Evolutionary conservation across 1,140 invertebrate genomes (phyloP).

Genomic region (Papilio glaucus): DNA sequence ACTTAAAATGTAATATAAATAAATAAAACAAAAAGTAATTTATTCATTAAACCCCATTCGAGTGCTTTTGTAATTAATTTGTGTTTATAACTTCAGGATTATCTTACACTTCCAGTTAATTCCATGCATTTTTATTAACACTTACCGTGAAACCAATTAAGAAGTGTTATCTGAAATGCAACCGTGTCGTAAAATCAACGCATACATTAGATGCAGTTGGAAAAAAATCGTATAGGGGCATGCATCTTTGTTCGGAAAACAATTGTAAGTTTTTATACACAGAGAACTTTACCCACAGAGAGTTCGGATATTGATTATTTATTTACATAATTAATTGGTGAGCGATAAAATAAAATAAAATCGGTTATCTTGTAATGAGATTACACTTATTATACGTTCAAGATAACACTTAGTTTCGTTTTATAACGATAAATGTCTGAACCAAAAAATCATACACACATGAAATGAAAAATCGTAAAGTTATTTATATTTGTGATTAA

Average conservation of each 20-base stretch:
- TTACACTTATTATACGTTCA: too few relatives aligned
- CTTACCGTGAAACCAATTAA: constrained; percentile 30
- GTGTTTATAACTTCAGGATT: background rate
- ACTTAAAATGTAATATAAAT: background rate
- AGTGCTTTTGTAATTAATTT: constrained; percentile 21
- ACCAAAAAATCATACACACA: too few relatives aligned
- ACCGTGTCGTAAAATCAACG: constrained; percentile 34
- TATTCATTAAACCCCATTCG: constrained; percentile 16
- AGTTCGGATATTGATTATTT: background rate
- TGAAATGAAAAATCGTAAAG: too few relatives aligned
- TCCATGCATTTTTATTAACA: constrained; percentile 22
- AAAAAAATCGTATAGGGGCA: constrained; percentile 34
- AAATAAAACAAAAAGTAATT: background rate
- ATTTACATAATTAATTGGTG: too few relatives aligned
- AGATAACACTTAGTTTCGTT: too few relatives aligned
- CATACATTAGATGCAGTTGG: constrained; percentile 37
- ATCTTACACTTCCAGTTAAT: constrained; percentile 14
- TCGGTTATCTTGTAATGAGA: too few relatives aligned
- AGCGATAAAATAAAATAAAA: too few relatives aligned
- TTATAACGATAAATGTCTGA: too few relatives aligned
- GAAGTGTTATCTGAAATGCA: constrained; percentile 35
- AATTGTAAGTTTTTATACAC: constrained; percentile 18
- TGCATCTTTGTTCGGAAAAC: constrained; percentile 38
- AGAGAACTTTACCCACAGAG: constrained; percentile 5
- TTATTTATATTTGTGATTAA: too few relatives aligned